Percentiles rank a stretch among this genome's conserved stretches.
phyloP scores from a whole-genome alignment of 1,140 invertebrate species.

The Tetramorium parvispinum region DNA sequence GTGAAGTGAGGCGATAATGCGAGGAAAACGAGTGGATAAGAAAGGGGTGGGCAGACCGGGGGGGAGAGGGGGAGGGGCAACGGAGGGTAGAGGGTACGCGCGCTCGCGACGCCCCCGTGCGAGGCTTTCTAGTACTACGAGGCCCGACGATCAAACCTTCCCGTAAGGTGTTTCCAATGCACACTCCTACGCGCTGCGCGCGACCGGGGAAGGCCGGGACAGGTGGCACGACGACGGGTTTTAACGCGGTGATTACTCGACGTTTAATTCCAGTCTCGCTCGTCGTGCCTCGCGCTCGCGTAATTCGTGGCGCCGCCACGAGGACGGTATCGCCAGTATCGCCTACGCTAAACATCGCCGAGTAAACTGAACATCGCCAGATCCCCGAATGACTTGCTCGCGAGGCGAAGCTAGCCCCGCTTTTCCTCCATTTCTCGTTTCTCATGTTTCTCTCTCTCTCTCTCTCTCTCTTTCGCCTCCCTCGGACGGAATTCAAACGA shows the following conservation, averaged over 20 bases:
- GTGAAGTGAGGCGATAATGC: constrained; percentile 42
- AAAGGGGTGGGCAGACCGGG: no score
- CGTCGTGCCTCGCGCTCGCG: not conserved
- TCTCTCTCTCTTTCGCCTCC: not conserved
- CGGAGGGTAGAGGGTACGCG: not conserved
- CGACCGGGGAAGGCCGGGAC: not conserved
- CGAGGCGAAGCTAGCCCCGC: not conserved
- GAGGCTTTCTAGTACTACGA: constrained; percentile 21
- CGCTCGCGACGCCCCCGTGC: not conserved
- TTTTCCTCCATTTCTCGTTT: not conserved
- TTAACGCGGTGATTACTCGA: constrained; percentile 24
- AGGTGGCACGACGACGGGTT: constrained; percentile 42
- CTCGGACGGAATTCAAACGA: not conserved
- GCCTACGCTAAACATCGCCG: not conserved
- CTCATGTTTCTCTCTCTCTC: not conserved
- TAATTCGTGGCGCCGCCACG: constrained; percentile 9
- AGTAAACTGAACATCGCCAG: not conserved
- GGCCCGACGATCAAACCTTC: constrained; percentile 1
- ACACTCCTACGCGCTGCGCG: constrained; percentile 6
- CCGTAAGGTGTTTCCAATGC: constrained; percentile 34
- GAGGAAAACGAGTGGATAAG: constrained; percentile 16
- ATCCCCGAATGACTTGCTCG: not conserved
- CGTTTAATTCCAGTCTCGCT: constrained; percentile 13
- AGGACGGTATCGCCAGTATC: not conserved
- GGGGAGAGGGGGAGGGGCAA: no score